These are phyloP conservation scores for Lithophane semibrunnea DNA, from an alignment of 2,888 invertebrate species.

Conservation along the genomic window DNA sequence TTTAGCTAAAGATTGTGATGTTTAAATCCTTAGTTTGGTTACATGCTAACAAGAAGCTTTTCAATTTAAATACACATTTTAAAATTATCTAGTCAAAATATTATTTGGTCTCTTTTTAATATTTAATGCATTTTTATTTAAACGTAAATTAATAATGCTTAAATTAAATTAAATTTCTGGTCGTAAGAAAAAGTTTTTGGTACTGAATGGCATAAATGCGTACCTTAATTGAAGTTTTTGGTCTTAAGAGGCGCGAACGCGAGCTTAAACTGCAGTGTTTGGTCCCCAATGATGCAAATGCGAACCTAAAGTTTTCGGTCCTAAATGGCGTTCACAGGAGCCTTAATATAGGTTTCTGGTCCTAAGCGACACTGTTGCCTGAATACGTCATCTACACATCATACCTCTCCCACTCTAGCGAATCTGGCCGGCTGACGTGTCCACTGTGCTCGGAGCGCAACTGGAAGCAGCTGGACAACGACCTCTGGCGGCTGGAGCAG, in stretches of 20 bases:
- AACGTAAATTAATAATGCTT: constrained; percentile 10
- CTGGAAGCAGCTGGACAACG: constrained; percentile 97
- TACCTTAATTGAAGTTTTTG: too few relatives aligned
- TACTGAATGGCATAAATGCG: neutral
- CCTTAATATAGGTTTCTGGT: neutral
- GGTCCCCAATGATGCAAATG: neutral
- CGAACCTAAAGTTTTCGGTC: neutral
- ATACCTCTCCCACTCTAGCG: constrained; percentile 86
- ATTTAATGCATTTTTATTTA: neutral
- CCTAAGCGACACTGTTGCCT: neutral
- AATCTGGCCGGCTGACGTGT: constrained; percentile 94
- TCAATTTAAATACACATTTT: neutral
- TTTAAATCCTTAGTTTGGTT: neutral
- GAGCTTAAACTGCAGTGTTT: neutral
- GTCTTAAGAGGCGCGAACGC: too few relatives aligned
- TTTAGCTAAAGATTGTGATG: constrained; percentile 19
- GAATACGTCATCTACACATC: constrained; percentile 6
- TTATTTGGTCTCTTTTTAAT: constrained; percentile 4
- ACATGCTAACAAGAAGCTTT: constrained; percentile 25
- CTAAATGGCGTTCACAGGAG: neutral
- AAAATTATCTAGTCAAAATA: neutral
- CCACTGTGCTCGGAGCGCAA: constrained; percentile 96
- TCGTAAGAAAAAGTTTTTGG: neutral
- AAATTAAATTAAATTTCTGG: neutral
- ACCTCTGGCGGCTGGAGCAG: constrained; percentile 97